A percentile compares a stretch with the other conserved stretches of the same genome.
Conservation (phyloP, 2,113 vertebrate species). For the Podilymbus podiceps region DNA sequence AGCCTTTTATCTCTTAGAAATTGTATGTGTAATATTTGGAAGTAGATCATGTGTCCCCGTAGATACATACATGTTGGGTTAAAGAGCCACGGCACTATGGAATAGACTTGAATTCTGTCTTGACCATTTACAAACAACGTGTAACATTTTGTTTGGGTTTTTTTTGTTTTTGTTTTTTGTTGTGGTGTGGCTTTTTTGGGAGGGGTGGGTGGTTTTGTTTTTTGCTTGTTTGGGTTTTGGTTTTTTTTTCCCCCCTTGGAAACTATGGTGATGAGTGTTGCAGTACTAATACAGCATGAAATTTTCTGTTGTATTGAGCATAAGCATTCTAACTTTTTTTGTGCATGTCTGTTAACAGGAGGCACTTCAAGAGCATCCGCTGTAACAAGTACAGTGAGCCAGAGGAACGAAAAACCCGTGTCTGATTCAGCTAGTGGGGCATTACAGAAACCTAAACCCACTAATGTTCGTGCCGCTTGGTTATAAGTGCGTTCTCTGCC, state of each 20-base stretch:
- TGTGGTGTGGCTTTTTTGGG: no score
- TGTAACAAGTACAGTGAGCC: constrained; percentile 65
- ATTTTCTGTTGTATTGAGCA: not conserved
- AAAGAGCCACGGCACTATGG: not conserved
- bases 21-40: not conserved
- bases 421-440: constrained; percentile 44
- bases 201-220: no score
- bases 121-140: not conserved
- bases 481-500: constrained; percentile 65
- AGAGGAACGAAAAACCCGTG: constrained; percentile 66
- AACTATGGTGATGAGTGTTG: not conserved
- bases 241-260: not conserved
- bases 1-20: not conserved
- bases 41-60: not conserved
- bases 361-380: constrained; percentile 69
- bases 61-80: not conserved
- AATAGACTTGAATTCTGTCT: not conserved
- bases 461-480: constrained; percentile 78
- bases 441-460: constrained; percentile 68
- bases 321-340: not conserved
- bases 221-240: not conserved
- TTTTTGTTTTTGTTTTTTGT: no score
- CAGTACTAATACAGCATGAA: not conserved
- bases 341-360: constrained; percentile 59
- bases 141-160: not conserved